Evolutionary conservation across 2,888 invertebrate species (phyloP).

Genomic region (Chrysolina haemoptera): DNA sequence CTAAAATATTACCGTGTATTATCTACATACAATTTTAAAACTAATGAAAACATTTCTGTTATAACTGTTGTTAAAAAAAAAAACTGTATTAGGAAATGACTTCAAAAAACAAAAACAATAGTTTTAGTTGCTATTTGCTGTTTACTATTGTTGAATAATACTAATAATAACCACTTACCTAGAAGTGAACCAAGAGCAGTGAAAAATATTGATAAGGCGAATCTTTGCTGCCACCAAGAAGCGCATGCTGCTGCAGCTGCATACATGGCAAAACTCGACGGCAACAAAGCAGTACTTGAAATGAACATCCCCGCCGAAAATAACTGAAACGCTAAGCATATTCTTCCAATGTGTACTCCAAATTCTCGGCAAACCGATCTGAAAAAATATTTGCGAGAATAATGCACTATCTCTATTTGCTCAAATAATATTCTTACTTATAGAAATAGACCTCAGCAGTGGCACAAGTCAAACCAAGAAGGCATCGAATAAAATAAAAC

Average conservation of each 20-base stretch:
- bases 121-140: no score
- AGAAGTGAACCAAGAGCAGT: conserved; percentile 86
- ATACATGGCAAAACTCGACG: conserved; percentile 96
- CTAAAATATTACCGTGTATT: no score
- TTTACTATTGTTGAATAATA: no score
- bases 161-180: conserved; percentile 66
- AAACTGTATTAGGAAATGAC: no score
- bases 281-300: conserved; percentile 89
- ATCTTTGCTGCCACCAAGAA: conserved; percentile 89
- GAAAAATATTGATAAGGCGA: conserved; percentile 85
- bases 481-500: conserved; percentile 89
- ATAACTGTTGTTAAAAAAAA: no score
- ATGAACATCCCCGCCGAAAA: conserved; percentile 95
- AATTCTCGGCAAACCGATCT: conserved; percentile 93
- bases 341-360: conserved; percentile 89
- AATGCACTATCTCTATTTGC: not conserved
- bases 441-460: conserved; percentile 94
- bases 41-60: no score
- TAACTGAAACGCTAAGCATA: conserved; percentile 85
- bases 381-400: conserved; percentile 32
- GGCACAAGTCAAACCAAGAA: conserved; percentile 86
- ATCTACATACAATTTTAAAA: no score
- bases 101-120: no score
- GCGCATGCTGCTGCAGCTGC: conserved; percentile 87
- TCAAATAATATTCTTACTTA: conserved; percentile 77